Conservation (phyloP, 2,797 vertebrate species). For the Sebastes trivittatus region DNA sequence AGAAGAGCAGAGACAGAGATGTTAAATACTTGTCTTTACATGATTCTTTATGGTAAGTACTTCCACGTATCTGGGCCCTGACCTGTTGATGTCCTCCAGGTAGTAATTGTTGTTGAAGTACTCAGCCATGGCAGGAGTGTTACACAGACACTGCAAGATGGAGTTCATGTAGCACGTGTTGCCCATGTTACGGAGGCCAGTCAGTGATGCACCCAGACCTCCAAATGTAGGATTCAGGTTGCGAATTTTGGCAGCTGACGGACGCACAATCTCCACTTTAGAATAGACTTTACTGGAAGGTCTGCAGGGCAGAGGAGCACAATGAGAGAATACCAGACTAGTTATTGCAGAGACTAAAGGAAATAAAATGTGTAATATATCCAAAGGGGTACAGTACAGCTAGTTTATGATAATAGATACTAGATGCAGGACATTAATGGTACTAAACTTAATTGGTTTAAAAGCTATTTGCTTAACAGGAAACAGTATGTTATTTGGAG, state of each 20-base stretch:
- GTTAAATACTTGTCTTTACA: background rate
- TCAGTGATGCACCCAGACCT: conserved; percentile 90
- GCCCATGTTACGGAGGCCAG: conserved; percentile 96
- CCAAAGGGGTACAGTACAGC: background rate
- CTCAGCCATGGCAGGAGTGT: conserved; percentile 90
- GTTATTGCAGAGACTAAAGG: background rate
- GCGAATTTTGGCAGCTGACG: conserved; percentile 94
- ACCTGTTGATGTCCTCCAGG: conserved; percentile 97
- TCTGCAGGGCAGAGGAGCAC: conserved; percentile 47
- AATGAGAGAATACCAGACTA: background rate
- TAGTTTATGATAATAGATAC: background rate
- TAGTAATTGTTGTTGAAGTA: conserved; percentile 96
- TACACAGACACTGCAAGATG: conserved; percentile 96
- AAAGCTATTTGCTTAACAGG: no score
- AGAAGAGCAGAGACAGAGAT: background rate
- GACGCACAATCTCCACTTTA: conserved; percentile 91
- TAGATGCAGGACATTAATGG: background rate
- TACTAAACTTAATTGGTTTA: no score
- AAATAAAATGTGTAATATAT: background rate
- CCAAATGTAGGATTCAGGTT: conserved; percentile 96
- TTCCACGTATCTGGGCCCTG: background rate
- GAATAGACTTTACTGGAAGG: conserved; percentile 81
- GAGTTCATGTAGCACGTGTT: conserved; percentile 99
- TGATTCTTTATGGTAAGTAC: background rate
- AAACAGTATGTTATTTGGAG: no score